Percentiles rank a stretch among this genome's conserved stretches.
Conservation (phyloP, 2,797 vertebrate species). For the Siniperca undulata region DNA sequence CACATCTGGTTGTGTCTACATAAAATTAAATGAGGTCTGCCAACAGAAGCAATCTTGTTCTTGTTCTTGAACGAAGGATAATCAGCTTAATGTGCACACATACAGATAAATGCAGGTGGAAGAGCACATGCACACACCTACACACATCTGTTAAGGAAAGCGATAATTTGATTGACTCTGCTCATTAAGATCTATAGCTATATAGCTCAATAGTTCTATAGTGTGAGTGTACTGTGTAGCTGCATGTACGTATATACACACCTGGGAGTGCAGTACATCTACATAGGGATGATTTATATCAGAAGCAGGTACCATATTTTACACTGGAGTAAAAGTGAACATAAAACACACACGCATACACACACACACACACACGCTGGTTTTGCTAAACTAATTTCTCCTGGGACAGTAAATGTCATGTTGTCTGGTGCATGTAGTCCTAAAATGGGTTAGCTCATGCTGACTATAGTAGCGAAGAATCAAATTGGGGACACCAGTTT, state of each 20-base stretch:
- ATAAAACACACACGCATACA: not conserved
- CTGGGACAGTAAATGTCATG: constrained; percentile 41
- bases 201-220: not conserved
- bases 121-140: constrained; percentile 17
- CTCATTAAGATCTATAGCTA: constrained; percentile 8
- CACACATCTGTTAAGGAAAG: constrained; percentile 44
- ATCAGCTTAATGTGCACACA: constrained; percentile 41
- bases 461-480: constrained; percentile 30
- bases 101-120: constrained; percentile 12
- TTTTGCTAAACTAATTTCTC: constrained; percentile 47
- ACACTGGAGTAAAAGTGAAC: constrained; percentile 10
- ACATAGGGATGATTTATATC: constrained; percentile 44
- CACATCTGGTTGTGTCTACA: not conserved
- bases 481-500: constrained; percentile 14
- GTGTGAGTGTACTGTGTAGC: not conserved
- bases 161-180: constrained; percentile 45
- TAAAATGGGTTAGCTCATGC: constrained; percentile 33
- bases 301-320: constrained; percentile 29
- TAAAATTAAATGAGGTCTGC: not conserved
- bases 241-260: not conserved
- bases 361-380: constrained; percentile 20
- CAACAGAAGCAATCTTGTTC: constrained; percentile 11
- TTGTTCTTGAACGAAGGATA: constrained; percentile 34
- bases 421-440: constrained; percentile 12
- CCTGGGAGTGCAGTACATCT: constrained; percentile 23